Percentiles rank a stretch among this genome's conserved stretches.
Conservation (phyloP, 2,888 invertebrate species). For the Brenthis daphne region DNA sequence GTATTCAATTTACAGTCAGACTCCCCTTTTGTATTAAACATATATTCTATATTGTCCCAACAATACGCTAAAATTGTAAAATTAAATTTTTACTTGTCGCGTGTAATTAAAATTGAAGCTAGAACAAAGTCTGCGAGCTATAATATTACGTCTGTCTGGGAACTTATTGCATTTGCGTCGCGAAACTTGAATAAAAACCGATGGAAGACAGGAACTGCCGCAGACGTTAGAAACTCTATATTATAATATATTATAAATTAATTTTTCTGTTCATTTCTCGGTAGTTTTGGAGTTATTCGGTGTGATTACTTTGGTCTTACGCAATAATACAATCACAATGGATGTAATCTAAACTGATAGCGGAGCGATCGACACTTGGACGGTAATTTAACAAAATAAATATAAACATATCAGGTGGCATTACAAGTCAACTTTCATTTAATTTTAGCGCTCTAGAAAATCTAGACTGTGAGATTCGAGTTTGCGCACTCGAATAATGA, state of each 20-base stretch:
- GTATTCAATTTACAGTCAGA: slow-evolving; percentile 22
- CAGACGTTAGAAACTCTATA: not conserved
- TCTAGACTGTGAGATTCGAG: slow-evolving; percentile 11
- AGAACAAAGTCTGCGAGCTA: slow-evolving; percentile 3
- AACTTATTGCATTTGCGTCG: slow-evolving; percentile 37
- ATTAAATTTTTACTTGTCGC: not conserved
- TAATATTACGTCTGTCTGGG: slow-evolving; percentile 17
- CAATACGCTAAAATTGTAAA: not conserved
- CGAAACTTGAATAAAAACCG: slow-evolving; percentile 21
- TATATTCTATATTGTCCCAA: not conserved
- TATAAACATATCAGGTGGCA: slow-evolving; percentile 15
- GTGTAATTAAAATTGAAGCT: slow-evolving; percentile 7
- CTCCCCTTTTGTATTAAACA: not conserved
- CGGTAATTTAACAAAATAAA: slow-evolving; percentile 28
- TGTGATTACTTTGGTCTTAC: slow-evolving; percentile 29
- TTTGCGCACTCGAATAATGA: slow-evolving; percentile 11
- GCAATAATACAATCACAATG: slow-evolving; percentile 36
- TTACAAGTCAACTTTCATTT: slow-evolving; percentile 22
- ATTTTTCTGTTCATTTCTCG: not conserved
- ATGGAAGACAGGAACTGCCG: slow-evolving; percentile 9
- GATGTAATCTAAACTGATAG: slow-evolving; percentile 37
- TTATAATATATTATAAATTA: not conserved
- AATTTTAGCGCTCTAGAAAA: slow-evolving; percentile 22
- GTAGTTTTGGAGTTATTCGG: slow-evolving; percentile 6
- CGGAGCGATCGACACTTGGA: slow-evolving; percentile 10